Conservation (phyloP, 2,113 vertebrate species). For the Microcebus tavaratra region DNA sequence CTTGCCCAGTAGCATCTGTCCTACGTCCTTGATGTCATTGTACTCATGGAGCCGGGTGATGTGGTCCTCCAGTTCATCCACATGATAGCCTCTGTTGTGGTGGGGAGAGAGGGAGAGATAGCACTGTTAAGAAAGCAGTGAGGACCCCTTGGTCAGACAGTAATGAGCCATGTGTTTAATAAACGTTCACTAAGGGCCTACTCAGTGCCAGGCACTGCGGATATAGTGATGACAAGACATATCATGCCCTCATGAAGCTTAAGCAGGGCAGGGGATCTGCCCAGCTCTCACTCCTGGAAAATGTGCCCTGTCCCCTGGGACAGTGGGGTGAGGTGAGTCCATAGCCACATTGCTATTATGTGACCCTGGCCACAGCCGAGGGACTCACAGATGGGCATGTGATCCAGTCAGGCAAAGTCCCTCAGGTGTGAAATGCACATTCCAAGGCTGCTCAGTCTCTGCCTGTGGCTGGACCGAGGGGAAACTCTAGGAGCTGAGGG, state of each 20-base stretch:
- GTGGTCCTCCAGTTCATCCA: slow-evolving; percentile 91
- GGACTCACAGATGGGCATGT: neutral
- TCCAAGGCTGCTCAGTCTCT: neutral
- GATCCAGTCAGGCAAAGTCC: neutral
- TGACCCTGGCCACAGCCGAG: neutral
- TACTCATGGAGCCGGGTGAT: slow-evolving; percentile 95
- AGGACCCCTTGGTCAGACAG: neutral
- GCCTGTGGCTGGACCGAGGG: neutral
- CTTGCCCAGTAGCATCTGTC: slow-evolving; percentile 93
- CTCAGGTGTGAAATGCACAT: neutral
- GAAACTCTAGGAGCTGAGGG: neutral
- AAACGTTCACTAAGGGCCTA: neutral
- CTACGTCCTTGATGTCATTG: slow-evolving; percentile 96
- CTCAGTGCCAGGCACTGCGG: neutral
- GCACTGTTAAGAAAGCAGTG: neutral
- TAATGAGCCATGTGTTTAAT: neutral
- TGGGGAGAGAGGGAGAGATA: neutral
- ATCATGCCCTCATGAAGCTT: neutral
- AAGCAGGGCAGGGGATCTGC: neutral
- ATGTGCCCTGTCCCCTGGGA: neutral
- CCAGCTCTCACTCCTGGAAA: neutral
- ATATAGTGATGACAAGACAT: neutral
- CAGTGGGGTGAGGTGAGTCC: neutral
- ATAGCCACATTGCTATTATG: neutral
- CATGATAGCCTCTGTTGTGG: slow-evolving; percentile 87